Evolutionary conservation across 2,888 invertebrate genomes (phyloP).

Genomic region (Leptinotarsa rubiginosa): DNA sequence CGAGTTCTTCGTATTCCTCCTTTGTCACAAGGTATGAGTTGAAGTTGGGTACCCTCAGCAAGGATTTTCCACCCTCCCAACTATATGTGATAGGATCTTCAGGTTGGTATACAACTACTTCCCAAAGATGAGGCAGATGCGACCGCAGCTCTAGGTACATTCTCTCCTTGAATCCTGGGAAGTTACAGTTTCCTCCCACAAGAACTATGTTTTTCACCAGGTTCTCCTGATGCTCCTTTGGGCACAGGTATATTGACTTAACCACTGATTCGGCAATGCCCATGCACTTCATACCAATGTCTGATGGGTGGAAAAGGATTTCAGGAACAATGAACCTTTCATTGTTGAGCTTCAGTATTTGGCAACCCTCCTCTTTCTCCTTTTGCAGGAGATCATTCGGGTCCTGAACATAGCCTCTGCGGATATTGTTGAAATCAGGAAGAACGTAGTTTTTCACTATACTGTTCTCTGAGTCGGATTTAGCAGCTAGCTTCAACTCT

Average conservation of each 20-base stretch:
- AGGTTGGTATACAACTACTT: slow-evolving; percentile 79
- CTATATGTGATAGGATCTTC: slow-evolving; percentile 83
- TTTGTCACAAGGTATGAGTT: slow-evolving; percentile 79
- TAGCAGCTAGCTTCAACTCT: slow-evolving; percentile 80
- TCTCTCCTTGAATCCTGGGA: slow-evolving; percentile 87
- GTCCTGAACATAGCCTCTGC: slow-evolving; percentile 74
- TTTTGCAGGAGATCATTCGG: slow-evolving; percentile 49
- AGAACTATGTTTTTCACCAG: slow-evolving; percentile 87
- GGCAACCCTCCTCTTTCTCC: slow-evolving; percentile 65
- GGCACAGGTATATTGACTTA: slow-evolving; percentile 80
- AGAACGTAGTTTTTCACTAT: slow-evolving; percentile 92
- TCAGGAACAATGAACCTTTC: slow-evolving; percentile 97
- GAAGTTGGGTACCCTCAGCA: slow-evolving; percentile 81
- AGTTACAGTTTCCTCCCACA: slow-evolving; percentile 82
- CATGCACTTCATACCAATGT: slow-evolving; percentile 91
- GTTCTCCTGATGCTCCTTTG: slow-evolving; percentile 79
- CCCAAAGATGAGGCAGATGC: slow-evolving; percentile 80
- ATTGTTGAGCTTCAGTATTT: slow-evolving; percentile 88
- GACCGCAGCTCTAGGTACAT: slow-evolving; percentile 83
- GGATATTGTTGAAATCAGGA: slow-evolving; percentile 93
- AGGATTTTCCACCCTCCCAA: slow-evolving; percentile 88
- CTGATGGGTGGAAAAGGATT: slow-evolving; percentile 92
- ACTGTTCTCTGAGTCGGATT: slow-evolving; percentile 73
- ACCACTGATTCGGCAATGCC: slow-evolving; percentile 92
- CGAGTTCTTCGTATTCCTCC: slow-evolving; percentile 92